Evolutionary conservation across 2,113 vertebrate genomes (phyloP), one percentile per base, ranked within the genome.

Genomic region (Octodon degus): DNA sequence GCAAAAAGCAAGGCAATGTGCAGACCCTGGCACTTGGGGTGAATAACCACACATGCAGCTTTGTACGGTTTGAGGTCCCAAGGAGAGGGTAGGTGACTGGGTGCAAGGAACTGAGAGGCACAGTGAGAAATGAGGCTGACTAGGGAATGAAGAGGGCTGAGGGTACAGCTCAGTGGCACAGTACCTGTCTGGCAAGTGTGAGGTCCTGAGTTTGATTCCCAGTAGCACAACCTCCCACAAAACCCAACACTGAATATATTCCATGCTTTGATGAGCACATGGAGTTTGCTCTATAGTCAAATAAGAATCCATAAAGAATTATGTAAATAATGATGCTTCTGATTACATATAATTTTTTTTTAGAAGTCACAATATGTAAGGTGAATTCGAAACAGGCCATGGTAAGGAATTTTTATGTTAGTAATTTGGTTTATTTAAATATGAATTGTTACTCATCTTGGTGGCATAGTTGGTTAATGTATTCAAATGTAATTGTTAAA

Each of bases 71-170:
- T 86, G 47, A 94, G 83, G 76, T 40, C 93, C 89, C 86, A 77
- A 89, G 67, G 19, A 40, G 95, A 90, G 55, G 86, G 91, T 79
- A 80, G 79, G 12, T 96, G 94, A 94, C 93, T 94, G 90, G 68
- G 95, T 50, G 62, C 83, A 86, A 95, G 87, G 34, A 90, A 90
- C 53, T 81, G 76, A 93, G 80, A 79, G 76, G 53, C n/a, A 22
- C 43, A 62, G 72, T 88, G 81, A 92, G 80, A 95, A 94, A 74
- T 40, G 37, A 37, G 65, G 60, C 58, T 77, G 16, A 58, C 70
- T 63, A 88, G 30, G 55, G 90, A 81, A 55, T 16, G 60, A 20
- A 40, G 63, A 90, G 62, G 7, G 24, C 62, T 27, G 62, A 25
- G 22, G 7, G 8, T 25, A 25, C 2, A 25, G 62, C 24, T 63